Percentiles rank a stretch among this genome's conserved stretches.
These are phyloP conservation scores for Campaea margaritaria DNA, from an alignment of 2,888 invertebrate species.

Conservation along the genomic window DNA sequence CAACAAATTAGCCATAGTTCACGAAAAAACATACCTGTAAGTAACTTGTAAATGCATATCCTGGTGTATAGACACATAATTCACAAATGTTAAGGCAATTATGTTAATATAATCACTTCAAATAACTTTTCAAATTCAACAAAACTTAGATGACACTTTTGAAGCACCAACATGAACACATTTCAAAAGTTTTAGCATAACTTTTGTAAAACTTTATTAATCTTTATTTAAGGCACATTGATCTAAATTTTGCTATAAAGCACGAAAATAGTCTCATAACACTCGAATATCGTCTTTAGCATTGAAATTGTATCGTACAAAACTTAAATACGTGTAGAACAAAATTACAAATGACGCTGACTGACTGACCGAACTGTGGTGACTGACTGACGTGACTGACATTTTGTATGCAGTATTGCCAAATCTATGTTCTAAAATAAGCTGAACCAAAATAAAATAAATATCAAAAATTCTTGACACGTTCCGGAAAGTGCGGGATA, in stretches of 20 bases:
- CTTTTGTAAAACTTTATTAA: slow-evolving; percentile 29
- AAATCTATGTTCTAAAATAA: too few species aligned
- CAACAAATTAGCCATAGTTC: not conserved
- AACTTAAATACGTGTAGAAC: not conserved
- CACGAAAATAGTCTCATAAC: not conserved
- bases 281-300: not conserved
- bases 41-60: slow-evolving; percentile 31
- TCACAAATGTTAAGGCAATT: slow-evolving; percentile 23
- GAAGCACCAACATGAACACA: slow-evolving; percentile 42
- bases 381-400: too few species aligned
- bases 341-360: slow-evolving; percentile 53
- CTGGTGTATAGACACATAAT: slow-evolving; percentile 35
- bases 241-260: not conserved
- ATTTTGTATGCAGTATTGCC: too few species aligned
- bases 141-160: slow-evolving; percentile 35
- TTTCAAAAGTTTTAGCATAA: slow-evolving; percentile 52
- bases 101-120: slow-evolving; percentile 29
- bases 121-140: slow-evolving; percentile 35
- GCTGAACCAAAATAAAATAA: too few species aligned
- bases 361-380: slow-evolving; percentile 23
- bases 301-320: not conserved
- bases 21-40: slow-evolving; percentile 33
- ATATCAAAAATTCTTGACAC: too few species aligned
- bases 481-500: too few species aligned
- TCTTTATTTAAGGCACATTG: not conserved